Conservation (phyloP, 2,888 invertebrate species). For the Syrista parreyssii region DNA sequence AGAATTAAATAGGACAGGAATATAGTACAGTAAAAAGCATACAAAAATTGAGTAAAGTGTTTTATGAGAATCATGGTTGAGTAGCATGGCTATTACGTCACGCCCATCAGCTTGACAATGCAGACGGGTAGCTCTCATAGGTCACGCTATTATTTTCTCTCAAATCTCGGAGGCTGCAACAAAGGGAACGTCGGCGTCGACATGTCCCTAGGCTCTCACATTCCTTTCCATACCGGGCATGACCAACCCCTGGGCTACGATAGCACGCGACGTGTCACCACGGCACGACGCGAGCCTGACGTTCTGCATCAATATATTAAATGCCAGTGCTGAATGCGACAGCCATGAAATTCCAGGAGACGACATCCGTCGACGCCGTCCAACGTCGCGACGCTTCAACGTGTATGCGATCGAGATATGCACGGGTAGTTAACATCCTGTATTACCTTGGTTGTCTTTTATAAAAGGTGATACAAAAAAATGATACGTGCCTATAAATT, state of each 20-base stretch:
- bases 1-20: not conserved
- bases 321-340: not conserved
- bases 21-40: not conserved
- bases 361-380: not conserved
- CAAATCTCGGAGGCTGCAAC: slow-evolving; percentile 36
- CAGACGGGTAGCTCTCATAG: not conserved
- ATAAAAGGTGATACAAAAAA: not conserved
- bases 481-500: not conserved
- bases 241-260: slow-evolving; percentile 15
- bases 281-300: slow-evolving; percentile 17
- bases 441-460: not conserved
- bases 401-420: not conserved
- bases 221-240: slow-evolving; percentile 33
- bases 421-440: not conserved
- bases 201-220: slow-evolving; percentile 28
- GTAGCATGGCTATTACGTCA: slow-evolving; percentile 8
- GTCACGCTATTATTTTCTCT: slow-evolving; percentile 38
- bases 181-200: slow-evolving; percentile 26
- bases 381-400: not conserved
- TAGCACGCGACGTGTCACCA: slow-evolving; percentile 26
- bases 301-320: slow-evolving; percentile 36
- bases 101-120: slow-evolving; percentile 33
- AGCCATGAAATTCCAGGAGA: not conserved
- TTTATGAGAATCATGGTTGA: not conserved
- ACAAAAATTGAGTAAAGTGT: not conserved